A percentile compares a stretch with the other conserved stretches of the same genome.
phyloP scores from a whole-genome alignment of 2,797 vertebrate species.

The Erpetoichthys calabaricus region DNA sequence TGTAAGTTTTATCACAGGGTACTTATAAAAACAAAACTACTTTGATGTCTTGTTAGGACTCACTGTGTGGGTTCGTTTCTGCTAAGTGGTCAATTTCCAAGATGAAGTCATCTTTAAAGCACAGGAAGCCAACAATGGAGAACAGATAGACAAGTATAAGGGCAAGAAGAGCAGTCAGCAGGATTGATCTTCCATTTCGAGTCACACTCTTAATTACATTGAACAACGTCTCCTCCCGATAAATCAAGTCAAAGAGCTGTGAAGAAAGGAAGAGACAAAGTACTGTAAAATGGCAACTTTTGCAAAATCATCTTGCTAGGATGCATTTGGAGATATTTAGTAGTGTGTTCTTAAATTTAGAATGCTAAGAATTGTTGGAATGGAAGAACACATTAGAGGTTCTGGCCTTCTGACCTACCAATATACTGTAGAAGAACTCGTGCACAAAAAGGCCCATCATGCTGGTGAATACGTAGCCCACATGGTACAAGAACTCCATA shows the following conservation, averaged over 20 bases:
- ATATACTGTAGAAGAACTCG: constrained; percentile 91
- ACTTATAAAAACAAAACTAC: too few species aligned
- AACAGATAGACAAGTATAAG: constrained; percentile 97
- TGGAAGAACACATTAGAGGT: too few species aligned
- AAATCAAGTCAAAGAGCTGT: constrained; percentile 90
- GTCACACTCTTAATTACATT: constrained; percentile 96
- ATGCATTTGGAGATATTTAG: too few species aligned
- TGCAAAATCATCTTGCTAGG: too few species aligned
- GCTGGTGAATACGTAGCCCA: constrained; percentile 81
- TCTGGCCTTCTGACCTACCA: constrained; percentile 45
- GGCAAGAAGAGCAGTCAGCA: constrained; percentile 87
- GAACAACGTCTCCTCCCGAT: constrained; percentile 88
- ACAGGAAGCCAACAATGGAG: constrained; percentile 93
- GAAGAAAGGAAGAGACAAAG: background rate
- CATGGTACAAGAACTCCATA: constrained; percentile 84
- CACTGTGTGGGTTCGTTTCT: constrained; percentile 6
- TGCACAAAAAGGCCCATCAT: constrained; percentile 82
- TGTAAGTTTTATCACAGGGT: too few species aligned
- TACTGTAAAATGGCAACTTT: background rate
- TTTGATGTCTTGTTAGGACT: too few species aligned
- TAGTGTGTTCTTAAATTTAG: too few species aligned
- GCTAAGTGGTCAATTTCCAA: constrained; percentile 79
- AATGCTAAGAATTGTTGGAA: too few species aligned
- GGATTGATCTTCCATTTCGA: constrained; percentile 86
- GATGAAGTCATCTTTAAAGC: constrained; percentile 89